A percentile compares a stretch with the other conserved stretches of the same genome.
These are phyloP conservation scores for Varanus komodoensis DNA, from an alignment of 2,113 vertebrate species.

Conservation along the genomic window DNA sequence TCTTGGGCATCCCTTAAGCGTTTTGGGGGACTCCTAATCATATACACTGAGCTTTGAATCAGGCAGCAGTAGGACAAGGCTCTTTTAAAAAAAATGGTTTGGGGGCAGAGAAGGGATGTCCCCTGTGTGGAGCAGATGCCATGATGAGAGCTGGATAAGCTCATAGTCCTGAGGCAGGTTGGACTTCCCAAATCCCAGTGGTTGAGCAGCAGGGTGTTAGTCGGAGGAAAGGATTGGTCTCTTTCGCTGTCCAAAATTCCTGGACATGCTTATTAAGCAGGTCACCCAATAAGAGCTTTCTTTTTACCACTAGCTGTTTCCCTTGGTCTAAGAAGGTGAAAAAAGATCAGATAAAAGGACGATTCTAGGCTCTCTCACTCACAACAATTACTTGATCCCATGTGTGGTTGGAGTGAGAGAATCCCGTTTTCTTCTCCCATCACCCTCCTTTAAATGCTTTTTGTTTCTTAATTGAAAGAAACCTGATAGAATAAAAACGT, in stretches of 20 bases:
- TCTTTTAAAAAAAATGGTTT: not conserved
- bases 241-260: not conserved
- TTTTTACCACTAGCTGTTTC: not conserved
- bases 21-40: too few relatives aligned
- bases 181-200: not conserved
- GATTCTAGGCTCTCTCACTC: not conserved
- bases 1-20: too few relatives aligned
- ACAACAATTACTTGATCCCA: not conserved
- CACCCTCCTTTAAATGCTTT: not conserved
- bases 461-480: not conserved
- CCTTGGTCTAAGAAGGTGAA: not conserved
- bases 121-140: not conserved
- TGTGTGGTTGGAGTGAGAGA: not conserved
- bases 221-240: not conserved
- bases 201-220: not conserved
- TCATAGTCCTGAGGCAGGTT: not conserved
- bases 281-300: not conserved
- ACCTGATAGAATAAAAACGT: not conserved
- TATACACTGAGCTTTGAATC: not conserved
- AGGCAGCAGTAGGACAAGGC: not conserved
- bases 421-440: not conserved
- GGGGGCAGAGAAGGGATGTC: not conserved
- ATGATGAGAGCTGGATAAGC: not conserved
- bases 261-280: not conserved
- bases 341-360: not conserved